Evolutionary conservation across 2,888 invertebrate genomes (phyloP), one percentile per base, ranked within the genome.

Genomic region (Lysandra coridon): DNA sequence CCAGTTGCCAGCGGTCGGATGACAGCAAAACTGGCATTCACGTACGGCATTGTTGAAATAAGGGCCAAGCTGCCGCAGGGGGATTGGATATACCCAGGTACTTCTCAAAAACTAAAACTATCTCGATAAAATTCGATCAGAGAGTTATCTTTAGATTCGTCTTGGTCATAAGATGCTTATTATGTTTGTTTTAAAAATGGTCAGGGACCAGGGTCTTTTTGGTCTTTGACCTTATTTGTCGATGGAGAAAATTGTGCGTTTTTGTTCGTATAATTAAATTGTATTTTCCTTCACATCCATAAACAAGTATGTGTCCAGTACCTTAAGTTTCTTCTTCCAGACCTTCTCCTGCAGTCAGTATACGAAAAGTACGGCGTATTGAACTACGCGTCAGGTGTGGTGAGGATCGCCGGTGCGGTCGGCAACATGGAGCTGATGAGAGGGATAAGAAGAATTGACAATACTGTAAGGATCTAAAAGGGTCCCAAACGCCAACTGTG

Each of bases 41-140:
- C 95, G 17, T 97, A 96, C 85, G 97, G 97, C 7, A 95, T 91
- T 73, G 91, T 97, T 17, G 95, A 96, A 84, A 92, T 97, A 10
- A 93, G 95, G 17, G 97, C 97, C 0, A 96, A 96, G 86, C 85
- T 97, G 53, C 97, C 97, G 0, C 93, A 93, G 81, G 97, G 97
- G 0, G 96, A 97, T 86, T 97, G 97, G 92, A 82, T 97, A 0
- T 95, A 94, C 82, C 90, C 97, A 84, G 91, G 91, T 89, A 76
- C 10, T 10, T 1, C 1, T 44, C 44, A 10, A 1, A 44, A 44
- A 44, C 44, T 44, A 44, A 44, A 44, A 44, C 44, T 44, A 44
- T 44, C 2, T 40, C 40, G 6, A 40, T 6, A 40, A 40, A 40
- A 40, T 40, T 40, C 40, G 40, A 40, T 40, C 40, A 40, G 4